Percentiles rank a stretch among this genome's conserved stretches.
These are phyloP conservation scores for Orius insidiosus DNA, from an alignment of 1,140 invertebrate species.

Conservation along the genomic window DNA sequence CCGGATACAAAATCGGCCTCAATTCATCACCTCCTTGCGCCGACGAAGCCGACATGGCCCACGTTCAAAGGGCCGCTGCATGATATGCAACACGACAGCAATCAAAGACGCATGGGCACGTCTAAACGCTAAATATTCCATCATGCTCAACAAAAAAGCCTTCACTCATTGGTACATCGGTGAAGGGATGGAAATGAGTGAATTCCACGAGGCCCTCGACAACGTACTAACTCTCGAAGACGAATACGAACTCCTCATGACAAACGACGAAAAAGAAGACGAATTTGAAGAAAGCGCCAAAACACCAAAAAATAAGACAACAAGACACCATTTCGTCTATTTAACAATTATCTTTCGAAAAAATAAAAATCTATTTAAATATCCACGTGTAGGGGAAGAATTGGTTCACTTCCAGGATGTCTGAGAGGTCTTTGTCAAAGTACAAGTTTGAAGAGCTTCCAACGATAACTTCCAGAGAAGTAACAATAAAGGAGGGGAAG, in stretches of 20 bases:
- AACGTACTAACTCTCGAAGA: constrained; percentile 69
- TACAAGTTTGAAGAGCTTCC: no score
- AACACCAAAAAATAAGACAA: no score
- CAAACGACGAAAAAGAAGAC: background rate
- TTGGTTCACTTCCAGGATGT: no score
- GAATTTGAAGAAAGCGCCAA: no score
- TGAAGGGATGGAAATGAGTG: constrained; percentile 74
- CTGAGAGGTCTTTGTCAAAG: no score
- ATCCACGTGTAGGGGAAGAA: no score
- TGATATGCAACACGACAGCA: constrained; percentile 69
- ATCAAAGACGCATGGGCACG: constrained; percentile 63
- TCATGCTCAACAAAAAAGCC: constrained; percentile 68
- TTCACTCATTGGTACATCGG: constrained; percentile 77
- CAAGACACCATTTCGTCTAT: no score
- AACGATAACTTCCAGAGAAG: no score
- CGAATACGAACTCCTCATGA: constrained; percentile 37
- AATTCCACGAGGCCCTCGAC: constrained; percentile 72
- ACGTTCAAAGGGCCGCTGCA: constrained; percentile 38
- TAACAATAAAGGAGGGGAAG: no score
- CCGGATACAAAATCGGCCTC: constrained; percentile 19
- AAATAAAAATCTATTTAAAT: no score
- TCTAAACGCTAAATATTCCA: constrained; percentile 65
- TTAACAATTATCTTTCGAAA: no score
- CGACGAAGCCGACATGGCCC: constrained; percentile 20
- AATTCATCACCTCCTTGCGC: constrained; percentile 17